Evolutionary conservation across 2,797 vertebrate genomes (phyloP), one percentile per base, ranked within the genome.

Genomic region (Acrossocheilus wenchowensis): DNA sequence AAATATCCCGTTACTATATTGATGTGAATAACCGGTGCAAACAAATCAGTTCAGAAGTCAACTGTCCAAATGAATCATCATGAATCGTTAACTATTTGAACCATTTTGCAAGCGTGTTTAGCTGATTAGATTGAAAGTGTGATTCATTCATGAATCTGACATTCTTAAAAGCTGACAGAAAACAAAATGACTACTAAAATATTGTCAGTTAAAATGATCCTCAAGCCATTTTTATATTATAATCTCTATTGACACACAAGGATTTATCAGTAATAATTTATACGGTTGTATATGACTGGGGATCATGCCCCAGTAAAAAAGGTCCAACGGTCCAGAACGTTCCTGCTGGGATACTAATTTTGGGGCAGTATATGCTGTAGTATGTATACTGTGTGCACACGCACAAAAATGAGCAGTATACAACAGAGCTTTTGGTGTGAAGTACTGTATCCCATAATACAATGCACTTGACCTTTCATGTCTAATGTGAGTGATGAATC

Each of bases 401-500:
- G 34, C 34, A 3, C 1, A 5, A 36, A 69, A 81, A 81, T n/a
- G 79, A 81, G 79, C 45, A 81, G 64, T 68, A 30, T 39, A 43
- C 26, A 68, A 23, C 64, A 69, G 11, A 68, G 6, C 19, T 4
- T 81, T 81, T 15, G 79, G 26, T 68, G 74, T 77, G 21, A 69
- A 81, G 64, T 50, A 68, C 26, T 68, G 26, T 21, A 34, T 81
- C 62, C 26, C 41, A 34, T 50, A 50, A 68, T 81, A 41, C 60
- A 81, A 23, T 48, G 43, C 62, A 66, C 45, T 69, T 81, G 62
- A 69, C 62, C 30, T 69, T 81, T 21, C 79, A 69, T 23, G 62
- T 69, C 79, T 48, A 81, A 11, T 50, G 79, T 50, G 6, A 81
- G 19, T 36, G 43, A 66, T 81, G 78, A 81, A 34, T 81, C 62